Evolutionary conservation across 1,140 invertebrate species (phyloP).

Genomic region (Hirudo medicinalis): DNA sequence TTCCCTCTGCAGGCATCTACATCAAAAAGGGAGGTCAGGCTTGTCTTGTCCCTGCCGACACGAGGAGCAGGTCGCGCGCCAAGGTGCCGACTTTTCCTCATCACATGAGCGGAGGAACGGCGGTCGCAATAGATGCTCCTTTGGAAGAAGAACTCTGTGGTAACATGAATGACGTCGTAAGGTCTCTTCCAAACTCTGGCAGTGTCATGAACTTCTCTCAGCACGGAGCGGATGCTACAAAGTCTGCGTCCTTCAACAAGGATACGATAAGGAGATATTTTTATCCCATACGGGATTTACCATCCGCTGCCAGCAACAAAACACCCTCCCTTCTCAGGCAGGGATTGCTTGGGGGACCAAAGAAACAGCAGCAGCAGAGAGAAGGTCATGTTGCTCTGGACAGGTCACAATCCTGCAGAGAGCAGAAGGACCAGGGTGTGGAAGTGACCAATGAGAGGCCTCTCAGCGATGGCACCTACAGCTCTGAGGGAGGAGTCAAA

Average conservation of each 20-base stretch:
- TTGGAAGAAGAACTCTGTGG: slow-evolving; percentile 12
- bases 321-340: background rate
- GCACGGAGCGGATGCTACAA: slow-evolving; percentile 37
- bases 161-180: background rate
- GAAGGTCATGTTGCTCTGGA: background rate
- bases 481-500: slow-evolving; percentile 27
- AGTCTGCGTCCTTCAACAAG: slow-evolving; percentile 25
- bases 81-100: background rate
- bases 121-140: slow-evolving; percentile 19
- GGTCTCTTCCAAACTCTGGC: background rate
- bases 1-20: slow-evolving; percentile 10
- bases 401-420: background rate
- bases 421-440: background rate
- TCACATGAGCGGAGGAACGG: background rate
- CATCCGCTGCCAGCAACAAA: background rate
- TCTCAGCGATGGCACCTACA: slow-evolving; percentile 33
- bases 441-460: slow-evolving; percentile 25
- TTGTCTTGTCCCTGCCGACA: background rate
- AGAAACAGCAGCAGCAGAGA: background rate
- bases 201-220: slow-evolving; percentile 29
- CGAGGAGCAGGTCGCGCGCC: slow-evolving; percentile 3
- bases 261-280: slow-evolving; percentile 32
- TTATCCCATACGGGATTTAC: slow-evolving; percentile 43
- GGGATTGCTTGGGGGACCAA: background rate
- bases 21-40: slow-evolving; percentile 19